Evolutionary conservation across 2,113 vertebrate species (phyloP).

Genomic region (Clarias gariepinus): DNA sequence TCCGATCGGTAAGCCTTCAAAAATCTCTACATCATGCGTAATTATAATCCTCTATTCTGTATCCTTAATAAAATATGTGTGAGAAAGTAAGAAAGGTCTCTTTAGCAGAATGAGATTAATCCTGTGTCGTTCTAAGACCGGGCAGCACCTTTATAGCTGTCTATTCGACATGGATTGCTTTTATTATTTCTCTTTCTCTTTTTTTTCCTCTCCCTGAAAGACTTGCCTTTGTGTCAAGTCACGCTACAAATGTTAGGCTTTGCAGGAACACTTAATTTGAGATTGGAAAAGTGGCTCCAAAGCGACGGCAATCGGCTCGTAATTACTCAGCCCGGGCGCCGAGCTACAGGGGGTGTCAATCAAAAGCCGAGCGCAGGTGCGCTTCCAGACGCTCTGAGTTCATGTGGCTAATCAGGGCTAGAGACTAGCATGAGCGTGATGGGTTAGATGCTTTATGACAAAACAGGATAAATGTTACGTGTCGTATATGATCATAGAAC

Average conservation of each 20-base stretch:
- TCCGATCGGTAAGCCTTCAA: too few species aligned
- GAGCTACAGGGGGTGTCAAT: constrained; percentile 44
- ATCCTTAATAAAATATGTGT: neutral
- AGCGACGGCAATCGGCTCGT: constrained; percentile 44
- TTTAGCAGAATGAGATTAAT: neutral
- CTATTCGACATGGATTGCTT: neutral
- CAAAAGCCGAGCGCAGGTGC: constrained; percentile 39
- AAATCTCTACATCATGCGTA: neutral
- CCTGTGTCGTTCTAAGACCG: neutral
- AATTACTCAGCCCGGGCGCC: constrained; percentile 47
- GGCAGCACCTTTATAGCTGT: neutral
- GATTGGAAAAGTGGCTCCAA: constrained; percentile 51
- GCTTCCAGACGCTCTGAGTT: neutral
- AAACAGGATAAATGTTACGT: neutral
- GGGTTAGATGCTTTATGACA: neutral
- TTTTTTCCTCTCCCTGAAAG: neutral
- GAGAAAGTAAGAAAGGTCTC: neutral
- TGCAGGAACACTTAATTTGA: constrained; percentile 40
- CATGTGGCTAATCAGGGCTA: neutral
- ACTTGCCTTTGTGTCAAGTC: constrained; percentile 11
- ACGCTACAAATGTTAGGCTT: constrained; percentile 38
- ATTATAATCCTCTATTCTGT: neutral
- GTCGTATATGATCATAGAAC: neutral
- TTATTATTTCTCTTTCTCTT: neutral
- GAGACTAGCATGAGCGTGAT: neutral